Evolutionary conservation across 2,888 invertebrate species (phyloP), one percentile per base, ranked within the genome.

Genomic region (Ornithoptera alexandrae): DNA sequence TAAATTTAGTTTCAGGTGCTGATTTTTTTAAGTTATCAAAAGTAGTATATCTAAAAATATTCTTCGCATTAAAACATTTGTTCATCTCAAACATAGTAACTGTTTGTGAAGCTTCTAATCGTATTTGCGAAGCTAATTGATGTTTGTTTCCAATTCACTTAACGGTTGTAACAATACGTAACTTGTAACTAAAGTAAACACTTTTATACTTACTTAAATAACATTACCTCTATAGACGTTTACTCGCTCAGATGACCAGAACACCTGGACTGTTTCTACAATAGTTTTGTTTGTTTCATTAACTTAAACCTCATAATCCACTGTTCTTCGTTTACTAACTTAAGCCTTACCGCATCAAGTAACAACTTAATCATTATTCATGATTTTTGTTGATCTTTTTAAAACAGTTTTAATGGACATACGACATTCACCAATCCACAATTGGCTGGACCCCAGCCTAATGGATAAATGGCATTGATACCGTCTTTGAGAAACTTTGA

Each of bases 91-190:
- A 18, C 53, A 53, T 6, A 18, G 18, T 18, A 53, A 53, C 18
- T 53, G 18, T n/a, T 53, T n/a, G 53, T 6, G 8, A 53, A 12
- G n/a, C 50, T n/a, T 53, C 53, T 53, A 53, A 53, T n/a, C n/a
- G 53, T 53, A n/a, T 53, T 53, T 53, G 53, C n/a, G 18, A n/a
- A 53, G 53, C n/a, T 53, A 53, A 53, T 53, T 53, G 53, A 53
- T 53, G 53, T 53, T 53, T 53, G 53, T 53, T n/a, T n/a, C n/a
- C 53, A n/a, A 53, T 53, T 53, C 53, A 6, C 6, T 53, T 53
- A 4, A 12, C 18, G n/a, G 53, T 53, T 53, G 18, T 1, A 6
- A 53, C 4, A 6, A 53, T n/a, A 53, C 18, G 18, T 17, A 15
- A 15, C 15, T 18, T 53, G n/a, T 53, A n/a, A 53, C n/a, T n/a